A percentile compares a stretch with the other conserved stretches of the same genome.
phyloP scores from a whole-genome alignment of 2,797 vertebrate genomes.

The Myotis findleyi region DNA sequence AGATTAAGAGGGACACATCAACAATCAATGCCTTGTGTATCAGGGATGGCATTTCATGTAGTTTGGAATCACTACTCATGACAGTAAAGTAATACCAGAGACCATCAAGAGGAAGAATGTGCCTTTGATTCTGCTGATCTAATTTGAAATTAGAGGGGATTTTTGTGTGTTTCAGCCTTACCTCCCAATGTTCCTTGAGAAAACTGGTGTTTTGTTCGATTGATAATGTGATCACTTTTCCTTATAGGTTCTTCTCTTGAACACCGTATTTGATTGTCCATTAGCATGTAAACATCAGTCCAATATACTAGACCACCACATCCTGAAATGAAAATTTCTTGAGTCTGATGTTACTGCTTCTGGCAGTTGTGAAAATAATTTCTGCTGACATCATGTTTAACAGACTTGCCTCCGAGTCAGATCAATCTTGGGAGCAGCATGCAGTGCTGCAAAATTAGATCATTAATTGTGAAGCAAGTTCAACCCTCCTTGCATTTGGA shows the following conservation, averaged over 20 bases:
- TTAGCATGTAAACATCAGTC: constrained; percentile 24
- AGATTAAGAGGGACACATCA: constrained; percentile 62
- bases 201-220: constrained; percentile 74
- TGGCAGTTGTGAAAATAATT: constrained; percentile 76
- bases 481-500: constrained; percentile 41
- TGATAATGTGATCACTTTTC: constrained; percentile 77
- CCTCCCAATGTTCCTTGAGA: constrained; percentile 56
- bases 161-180: constrained; percentile 60
- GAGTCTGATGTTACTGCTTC: constrained; percentile 57
- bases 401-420: constrained; percentile 55
- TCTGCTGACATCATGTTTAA: constrained; percentile 65
- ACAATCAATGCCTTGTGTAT: constrained; percentile 33
- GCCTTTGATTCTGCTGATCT: not conserved
- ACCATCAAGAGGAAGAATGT: constrained; percentile 5
- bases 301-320: constrained; percentile 51
- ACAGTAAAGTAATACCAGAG: constrained; percentile 61
- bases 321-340: constrained; percentile 72
- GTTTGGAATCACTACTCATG: constrained; percentile 48
- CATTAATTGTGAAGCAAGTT: constrained; percentile 71
- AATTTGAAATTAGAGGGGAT: not conserved
- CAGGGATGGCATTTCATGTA: not conserved
- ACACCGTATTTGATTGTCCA: constrained; percentile 53
- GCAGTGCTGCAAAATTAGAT: constrained; percentile 65
- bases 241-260: constrained; percentile 68
- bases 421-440: constrained; percentile 47